Evolutionary conservation across 2,113 vertebrate species (phyloP).

Genomic region (Takifugu bimaculatus): DNA sequence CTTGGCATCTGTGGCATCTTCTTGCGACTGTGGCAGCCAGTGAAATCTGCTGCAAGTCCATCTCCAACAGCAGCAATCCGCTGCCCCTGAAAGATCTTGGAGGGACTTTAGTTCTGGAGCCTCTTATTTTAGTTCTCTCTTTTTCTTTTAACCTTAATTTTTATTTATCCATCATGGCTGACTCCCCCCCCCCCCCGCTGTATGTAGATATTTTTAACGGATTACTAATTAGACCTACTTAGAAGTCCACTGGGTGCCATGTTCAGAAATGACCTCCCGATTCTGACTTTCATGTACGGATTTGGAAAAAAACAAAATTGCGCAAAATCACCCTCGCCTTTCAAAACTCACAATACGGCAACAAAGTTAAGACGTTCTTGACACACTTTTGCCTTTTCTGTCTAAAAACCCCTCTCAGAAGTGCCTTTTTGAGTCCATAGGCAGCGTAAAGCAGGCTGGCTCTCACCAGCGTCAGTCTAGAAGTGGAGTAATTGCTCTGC

Average conservation of each 20-base stretch:
- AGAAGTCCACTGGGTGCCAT: conserved; percentile 5
- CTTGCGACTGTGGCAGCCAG: conserved; percentile 44
- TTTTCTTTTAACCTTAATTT: conserved; percentile 7
- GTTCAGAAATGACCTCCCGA: conserved; percentile 7
- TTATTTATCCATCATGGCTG: not conserved
- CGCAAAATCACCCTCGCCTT: not conserved
- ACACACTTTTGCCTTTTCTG: conserved; percentile 44
- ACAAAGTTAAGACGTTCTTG: conserved; percentile 51
- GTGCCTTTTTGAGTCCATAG: conserved; percentile 17
- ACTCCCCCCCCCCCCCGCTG: not conserved
- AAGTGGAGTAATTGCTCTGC: conserved; percentile 53
- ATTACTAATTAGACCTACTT: conserved; percentile 28
- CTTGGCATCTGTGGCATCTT: conserved; percentile 50
- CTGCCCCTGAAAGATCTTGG: conserved; percentile 19
- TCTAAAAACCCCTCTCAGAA: conserved; percentile 25
- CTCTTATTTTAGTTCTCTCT: conserved; percentile 19
- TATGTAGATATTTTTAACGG: conserved; percentile 6
- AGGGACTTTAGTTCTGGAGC: conserved; percentile 15
- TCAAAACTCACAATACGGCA: not conserved
- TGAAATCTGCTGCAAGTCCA: conserved; percentile 54
- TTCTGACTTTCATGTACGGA: conserved; percentile 10
- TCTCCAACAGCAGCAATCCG: conserved; percentile 37
- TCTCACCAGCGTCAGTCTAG: conserved; percentile 30
- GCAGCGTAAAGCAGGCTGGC: conserved; percentile 6
- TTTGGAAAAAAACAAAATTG: not conserved